These are phyloP conservation scores for Apodemus sylvaticus DNA, from an alignment of 2,113 vertebrate species.

Conservation along the genomic window DNA sequence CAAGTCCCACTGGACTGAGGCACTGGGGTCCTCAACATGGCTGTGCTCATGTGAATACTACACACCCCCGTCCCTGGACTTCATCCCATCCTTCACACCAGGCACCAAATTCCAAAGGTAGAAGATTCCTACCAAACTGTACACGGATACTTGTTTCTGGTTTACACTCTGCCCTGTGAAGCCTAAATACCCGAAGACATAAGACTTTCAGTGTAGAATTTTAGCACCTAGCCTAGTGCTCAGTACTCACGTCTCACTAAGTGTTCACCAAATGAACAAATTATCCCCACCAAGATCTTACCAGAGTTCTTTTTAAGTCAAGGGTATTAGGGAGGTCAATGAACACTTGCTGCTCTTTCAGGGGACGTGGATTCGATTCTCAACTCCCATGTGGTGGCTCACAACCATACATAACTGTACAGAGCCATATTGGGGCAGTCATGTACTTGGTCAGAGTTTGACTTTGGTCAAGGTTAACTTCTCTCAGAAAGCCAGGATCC, in stretches of 20 bases:
- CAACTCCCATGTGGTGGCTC: background rate
- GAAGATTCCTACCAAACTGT: slow-evolving; percentile 8
- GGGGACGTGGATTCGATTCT: background rate
- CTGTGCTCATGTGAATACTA: background rate
- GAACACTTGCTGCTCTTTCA: background rate
- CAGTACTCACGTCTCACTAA: background rate
- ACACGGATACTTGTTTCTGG: background rate
- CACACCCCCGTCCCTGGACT: background rate
- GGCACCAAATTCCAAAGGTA: background rate
- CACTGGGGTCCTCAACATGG: background rate
- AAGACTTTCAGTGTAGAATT: background rate
- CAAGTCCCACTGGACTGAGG: background rate
- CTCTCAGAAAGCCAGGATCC: no score
- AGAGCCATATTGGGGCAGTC: no score
- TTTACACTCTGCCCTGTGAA: background rate
- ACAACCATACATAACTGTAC: background rate
- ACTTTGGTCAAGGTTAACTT: no score
- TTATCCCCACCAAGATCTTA: background rate
- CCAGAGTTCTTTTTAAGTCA: background rate
- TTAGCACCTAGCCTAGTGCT: background rate
- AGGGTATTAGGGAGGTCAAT: background rate
- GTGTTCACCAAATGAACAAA: background rate
- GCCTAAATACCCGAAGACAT: background rate
- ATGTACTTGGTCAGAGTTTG: no score
- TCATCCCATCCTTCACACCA: background rate